phyloP scores from a whole-genome alignment of 2,888 invertebrate genomes.

The Caenorhabditis sp. region DNA sequence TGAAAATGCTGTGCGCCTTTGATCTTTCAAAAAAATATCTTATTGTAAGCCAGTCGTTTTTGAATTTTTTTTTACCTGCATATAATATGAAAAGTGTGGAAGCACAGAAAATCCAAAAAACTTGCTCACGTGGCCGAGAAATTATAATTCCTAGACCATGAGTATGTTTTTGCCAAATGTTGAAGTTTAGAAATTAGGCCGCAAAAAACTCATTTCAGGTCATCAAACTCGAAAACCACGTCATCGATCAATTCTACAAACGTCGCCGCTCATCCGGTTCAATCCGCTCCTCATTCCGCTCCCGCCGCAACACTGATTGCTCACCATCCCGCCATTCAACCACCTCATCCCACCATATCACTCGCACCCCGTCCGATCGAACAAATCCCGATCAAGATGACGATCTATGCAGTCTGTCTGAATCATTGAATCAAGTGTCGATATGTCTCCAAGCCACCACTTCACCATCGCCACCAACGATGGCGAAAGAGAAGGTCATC shows the following conservation, averaged over 20 bases:
- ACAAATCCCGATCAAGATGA: slow-evolving; percentile 22
- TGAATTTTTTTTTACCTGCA: no score
- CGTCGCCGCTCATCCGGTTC: slow-evolving; percentile 54
- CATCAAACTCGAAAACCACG: slow-evolving; percentile 53
- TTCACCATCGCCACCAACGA: neutral
- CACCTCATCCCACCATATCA: neutral
- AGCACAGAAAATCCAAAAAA: no score
- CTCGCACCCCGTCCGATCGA: neutral
- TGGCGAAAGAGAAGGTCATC: slow-evolving; percentile 4
- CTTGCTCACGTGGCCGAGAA: no score
- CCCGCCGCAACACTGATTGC: slow-evolving; percentile 47
- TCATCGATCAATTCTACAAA: slow-evolving; percentile 59
- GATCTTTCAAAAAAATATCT: neutral
- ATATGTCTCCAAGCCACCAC: slow-evolving; percentile 13
- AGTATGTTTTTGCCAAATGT: no score
- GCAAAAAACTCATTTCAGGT: slow-evolving; percentile 35
- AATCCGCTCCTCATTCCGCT: slow-evolving; percentile 53
- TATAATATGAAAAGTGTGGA: no score
- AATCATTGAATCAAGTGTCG: slow-evolving; percentile 29
- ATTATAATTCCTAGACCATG: no score
- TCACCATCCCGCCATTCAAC: slow-evolving; percentile 36
- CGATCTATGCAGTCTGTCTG: slow-evolving; percentile 26
- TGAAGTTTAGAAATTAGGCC: no score
- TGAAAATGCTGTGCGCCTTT: no score
- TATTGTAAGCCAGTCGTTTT: neutral